Evolutionary conservation across 2,797 vertebrate species (phyloP).

Genomic region (Dicrostonyx torquatus): DNA sequence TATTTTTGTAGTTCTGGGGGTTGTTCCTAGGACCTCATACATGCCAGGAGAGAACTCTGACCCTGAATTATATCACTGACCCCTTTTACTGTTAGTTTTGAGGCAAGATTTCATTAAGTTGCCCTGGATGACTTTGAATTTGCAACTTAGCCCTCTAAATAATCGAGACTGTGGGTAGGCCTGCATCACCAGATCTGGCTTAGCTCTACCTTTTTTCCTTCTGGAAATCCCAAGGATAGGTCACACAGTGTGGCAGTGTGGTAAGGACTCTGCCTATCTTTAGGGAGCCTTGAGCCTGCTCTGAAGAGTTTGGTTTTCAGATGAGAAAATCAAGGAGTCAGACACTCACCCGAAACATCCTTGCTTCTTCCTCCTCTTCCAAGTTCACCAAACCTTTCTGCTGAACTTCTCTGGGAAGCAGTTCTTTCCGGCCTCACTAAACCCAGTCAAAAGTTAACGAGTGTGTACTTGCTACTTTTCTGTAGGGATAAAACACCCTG

Average conservation of each 20-base stretch:
- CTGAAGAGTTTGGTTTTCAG: conserved; percentile 30
- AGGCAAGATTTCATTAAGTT: not conserved
- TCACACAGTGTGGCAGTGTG: not conserved
- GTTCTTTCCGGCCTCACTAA: conserved; percentile 11
- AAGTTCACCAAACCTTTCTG: not conserved
- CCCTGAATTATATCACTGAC: not conserved
- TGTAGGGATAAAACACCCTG: not conserved
- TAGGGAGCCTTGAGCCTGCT: not conserved
- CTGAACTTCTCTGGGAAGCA: conserved; percentile 6
- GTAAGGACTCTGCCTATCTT: not conserved
- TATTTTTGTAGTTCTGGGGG: not conserved
- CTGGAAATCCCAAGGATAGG: not conserved
- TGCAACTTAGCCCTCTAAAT: not conserved
- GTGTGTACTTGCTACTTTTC: not conserved
- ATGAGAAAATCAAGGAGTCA: not conserved
- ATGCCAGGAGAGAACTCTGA: not conserved
- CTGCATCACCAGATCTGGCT: not conserved
- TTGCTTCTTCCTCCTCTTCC: not conserved
- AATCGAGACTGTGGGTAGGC: no score
- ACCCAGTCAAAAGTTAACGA: conserved; percentile 23
- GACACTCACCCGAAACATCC: not conserved
- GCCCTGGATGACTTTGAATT: not conserved
- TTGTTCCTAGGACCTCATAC: not conserved
- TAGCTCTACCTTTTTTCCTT: not conserved
- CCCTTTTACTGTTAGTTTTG: not conserved